These are phyloP conservation scores for Dromiciops gliroides DNA, from an alignment of 2,113 vertebrate genomes.

Conservation along the genomic window DNA sequence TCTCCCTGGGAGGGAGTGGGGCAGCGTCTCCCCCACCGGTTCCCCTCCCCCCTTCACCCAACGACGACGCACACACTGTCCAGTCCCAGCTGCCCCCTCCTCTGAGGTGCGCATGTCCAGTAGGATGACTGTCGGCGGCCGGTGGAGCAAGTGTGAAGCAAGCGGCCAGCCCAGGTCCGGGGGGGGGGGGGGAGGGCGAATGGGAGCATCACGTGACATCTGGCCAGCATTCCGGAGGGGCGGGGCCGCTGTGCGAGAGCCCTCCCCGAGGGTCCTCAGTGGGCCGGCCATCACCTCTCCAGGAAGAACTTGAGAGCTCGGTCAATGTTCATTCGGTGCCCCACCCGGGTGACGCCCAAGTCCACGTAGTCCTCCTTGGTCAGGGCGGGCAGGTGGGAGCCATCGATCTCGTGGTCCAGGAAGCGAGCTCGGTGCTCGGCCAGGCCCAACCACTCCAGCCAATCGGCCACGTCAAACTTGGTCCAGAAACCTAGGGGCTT, in stretches of 20 bases:
- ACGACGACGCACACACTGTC: conserved; percentile 67
- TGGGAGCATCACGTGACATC: neutral
- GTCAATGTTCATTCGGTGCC: conserved; percentile 97
- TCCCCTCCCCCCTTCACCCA: conserved; percentile 14
- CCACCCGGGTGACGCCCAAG: conserved; percentile 95
- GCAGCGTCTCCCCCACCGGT: neutral
- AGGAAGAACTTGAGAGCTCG: conserved; percentile 92
- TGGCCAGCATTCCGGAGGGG: neutral
- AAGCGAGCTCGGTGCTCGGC: conserved; percentile 93
- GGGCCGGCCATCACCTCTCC: conserved; percentile 92
- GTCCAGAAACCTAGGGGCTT: conserved; percentile 96
- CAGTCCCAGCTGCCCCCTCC: conserved; percentile 80
- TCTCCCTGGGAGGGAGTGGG: neutral
- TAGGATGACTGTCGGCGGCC: neutral
- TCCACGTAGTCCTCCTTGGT: conserved; percentile 97
- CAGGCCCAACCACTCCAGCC: conserved; percentile 94
- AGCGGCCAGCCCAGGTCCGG: neutral
- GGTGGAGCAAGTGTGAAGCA: neutral
- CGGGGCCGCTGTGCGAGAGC: neutral
- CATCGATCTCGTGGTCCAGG: conserved; percentile 97
- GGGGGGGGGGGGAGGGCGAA: conserved; percentile 15
- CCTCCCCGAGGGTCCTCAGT: conserved; percentile 53
- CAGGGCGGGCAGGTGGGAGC: conserved; percentile 92
- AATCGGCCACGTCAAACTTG: conserved; percentile 96
- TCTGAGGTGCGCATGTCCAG: conserved; percentile 72